Percentiles rank a stretch among this genome's conserved stretches.
These are phyloP conservation scores for Drosophila prostipennis DNA, from an alignment of 2,888 invertebrate genomes.

Conservation along the genomic window DNA sequence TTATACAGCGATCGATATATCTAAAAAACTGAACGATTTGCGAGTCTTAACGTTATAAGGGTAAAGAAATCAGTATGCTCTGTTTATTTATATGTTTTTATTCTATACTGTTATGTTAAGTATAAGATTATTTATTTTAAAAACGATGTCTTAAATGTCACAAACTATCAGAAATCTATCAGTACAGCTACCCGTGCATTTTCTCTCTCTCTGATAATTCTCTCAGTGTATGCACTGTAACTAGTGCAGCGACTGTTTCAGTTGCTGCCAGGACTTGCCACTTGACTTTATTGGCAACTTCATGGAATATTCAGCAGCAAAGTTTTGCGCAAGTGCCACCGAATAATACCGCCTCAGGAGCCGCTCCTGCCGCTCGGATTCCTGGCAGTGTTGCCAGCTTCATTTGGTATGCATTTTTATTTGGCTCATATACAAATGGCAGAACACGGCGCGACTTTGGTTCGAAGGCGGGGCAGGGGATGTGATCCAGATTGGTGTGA, in stretches of 20 bases:
- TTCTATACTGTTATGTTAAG: too few relatives aligned
- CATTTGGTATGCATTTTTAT: slow-evolving; percentile 81
- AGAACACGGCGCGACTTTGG: slow-evolving; percentile 44
- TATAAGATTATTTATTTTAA: too few relatives aligned
- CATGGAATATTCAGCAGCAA: slow-evolving; percentile 79
- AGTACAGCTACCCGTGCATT: too few relatives aligned
- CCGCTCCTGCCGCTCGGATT: slow-evolving; percentile 4
- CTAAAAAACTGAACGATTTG: too few relatives aligned
- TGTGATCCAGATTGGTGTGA: slow-evolving; percentile 18
- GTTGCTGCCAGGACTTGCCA: slow-evolving; percentile 68
- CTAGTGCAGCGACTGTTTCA: slow-evolving; percentile 21
- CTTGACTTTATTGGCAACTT: slow-evolving; percentile 82
- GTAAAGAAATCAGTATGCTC: too few relatives aligned
- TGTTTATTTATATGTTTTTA: too few relatives aligned
- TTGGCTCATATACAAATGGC: slow-evolving; percentile 79
- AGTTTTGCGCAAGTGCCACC: slow-evolving; percentile 73
- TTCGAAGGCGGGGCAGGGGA: slow-evolving; percentile 14
- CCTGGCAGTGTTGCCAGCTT: slow-evolving; percentile 43
- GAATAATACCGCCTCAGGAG: slow-evolving; percentile 58
- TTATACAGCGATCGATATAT: too few relatives aligned
- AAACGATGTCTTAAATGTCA: too few relatives aligned
- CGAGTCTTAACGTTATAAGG: too few relatives aligned
- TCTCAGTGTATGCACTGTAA: slow-evolving; percentile 38
- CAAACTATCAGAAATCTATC: too few relatives aligned
- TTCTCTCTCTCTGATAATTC: too few relatives aligned